phyloP scores from a whole-genome alignment of 1,140 invertebrate species.

The Drosophila nikananu region DNA sequence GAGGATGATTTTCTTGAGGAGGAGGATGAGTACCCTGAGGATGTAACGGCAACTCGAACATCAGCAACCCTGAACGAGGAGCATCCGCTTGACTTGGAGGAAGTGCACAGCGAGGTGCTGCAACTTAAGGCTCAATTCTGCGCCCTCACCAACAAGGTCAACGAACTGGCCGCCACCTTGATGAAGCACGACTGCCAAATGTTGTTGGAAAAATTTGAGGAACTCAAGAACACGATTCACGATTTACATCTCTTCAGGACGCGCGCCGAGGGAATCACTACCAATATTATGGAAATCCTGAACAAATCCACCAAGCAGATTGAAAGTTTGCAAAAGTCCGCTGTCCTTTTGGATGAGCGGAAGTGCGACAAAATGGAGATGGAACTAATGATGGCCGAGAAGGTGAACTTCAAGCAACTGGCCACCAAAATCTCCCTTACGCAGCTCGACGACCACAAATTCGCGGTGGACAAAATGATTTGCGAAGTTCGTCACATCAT shows the following conservation, averaged over 20 bases:
- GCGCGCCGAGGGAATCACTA: constrained; percentile 34
- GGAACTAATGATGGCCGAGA: constrained; percentile 89
- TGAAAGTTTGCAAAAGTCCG: constrained; percentile 33
- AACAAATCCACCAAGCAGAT: constrained; percentile 28
- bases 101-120: constrained; percentile 59
- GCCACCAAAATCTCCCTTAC: constrained; percentile 90
- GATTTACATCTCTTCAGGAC: constrained; percentile 40
- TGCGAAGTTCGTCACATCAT: constrained; percentile 88
- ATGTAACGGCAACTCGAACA: constrained; percentile 5
- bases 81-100: constrained; percentile 53
- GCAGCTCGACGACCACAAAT: constrained; percentile 89
- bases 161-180: constrained; percentile 64
- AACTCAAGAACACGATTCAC: constrained; percentile 46
- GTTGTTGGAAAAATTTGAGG: constrained; percentile 48
- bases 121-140: constrained; percentile 70
- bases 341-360: constrained; percentile 56
- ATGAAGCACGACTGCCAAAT: constrained; percentile 67
- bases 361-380: constrained; percentile 89
- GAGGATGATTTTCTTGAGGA: constrained; percentile 34
- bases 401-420: constrained; percentile 89
- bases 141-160: constrained; percentile 71
- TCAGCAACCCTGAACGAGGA: background rate
- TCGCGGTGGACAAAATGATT: constrained; percentile 87
- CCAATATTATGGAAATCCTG: constrained; percentile 25
- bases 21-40: background rate